Conservation (phyloP, 2,113 vertebrate genomes). For the Genyomyrus donnyi region DNA sequence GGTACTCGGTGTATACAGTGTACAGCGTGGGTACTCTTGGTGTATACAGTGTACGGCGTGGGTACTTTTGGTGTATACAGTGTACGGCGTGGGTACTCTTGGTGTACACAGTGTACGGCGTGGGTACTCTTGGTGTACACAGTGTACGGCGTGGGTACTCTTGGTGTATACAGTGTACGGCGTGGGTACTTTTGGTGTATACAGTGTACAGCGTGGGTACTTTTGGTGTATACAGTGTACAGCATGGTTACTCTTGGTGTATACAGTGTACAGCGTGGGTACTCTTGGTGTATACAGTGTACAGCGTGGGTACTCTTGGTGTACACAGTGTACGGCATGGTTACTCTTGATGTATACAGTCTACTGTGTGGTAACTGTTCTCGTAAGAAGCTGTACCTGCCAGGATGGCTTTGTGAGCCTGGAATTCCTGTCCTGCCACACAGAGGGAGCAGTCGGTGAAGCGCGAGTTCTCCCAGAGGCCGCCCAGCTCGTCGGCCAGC, state of each 20-base stretch:
- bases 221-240: neutral
- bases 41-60: too few species aligned
- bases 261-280: neutral
- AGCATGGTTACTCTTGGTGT: too few species aligned
- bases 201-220: neutral
- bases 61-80: too few species aligned
- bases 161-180: neutral
- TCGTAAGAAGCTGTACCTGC: conserved; percentile 71
- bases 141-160: accelerated
- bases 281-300: neutral
- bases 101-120: too few species aligned
- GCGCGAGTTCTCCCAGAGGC: conserved; percentile 92
- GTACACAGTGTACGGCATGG: neutral
- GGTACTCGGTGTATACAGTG: too few species aligned
- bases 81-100: neutral
- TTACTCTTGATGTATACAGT: neutral
- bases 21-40: too few species aligned
- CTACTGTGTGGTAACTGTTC: neutral
- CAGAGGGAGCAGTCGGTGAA: conserved; percentile 96
- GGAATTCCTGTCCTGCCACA: conserved; percentile 93
- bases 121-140: too few species aligned
- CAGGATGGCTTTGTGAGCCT: conserved; percentile 95
- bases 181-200: neutral
- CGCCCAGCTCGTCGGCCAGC: conserved; percentile 88
- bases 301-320: neutral